Evolutionary conservation across 2,113 vertebrate species (phyloP), one percentile per base, ranked within the genome.

Genomic region (Trochalopteron elliotii): DNA sequence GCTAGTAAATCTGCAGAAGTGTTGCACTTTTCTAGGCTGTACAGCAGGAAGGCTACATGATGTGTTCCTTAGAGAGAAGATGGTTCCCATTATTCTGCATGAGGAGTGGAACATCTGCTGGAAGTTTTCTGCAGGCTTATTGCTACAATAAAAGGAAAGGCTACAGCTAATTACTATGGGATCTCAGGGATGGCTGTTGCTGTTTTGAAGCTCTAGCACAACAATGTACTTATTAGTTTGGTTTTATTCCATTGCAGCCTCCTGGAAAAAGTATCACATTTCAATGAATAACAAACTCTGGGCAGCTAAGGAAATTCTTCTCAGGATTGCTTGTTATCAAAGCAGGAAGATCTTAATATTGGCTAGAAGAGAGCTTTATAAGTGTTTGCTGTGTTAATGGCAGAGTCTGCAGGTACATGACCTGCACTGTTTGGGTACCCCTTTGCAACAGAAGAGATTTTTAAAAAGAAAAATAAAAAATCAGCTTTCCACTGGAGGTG

Each of bases 71-170:
- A 68, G 65, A 65, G 44, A 59, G 47, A 31, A 89, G 52, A 67
- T 27, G 15, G 24, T 72, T 94, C 57, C 50, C 24, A n/a, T 90
- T 90, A 56, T 83, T 85, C 50, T 90, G 49, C 33, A 19, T 42
- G 65, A 92, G 52, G 60, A 95, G 20, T 47, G 52, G 76, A 96
- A 88, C 75, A 86, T 70, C 82, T 95, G 75, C 79, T 91, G n/a
- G 37, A 83, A 77, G 57, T 30, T 87, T 87, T 89, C 59, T 92
- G 60, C 40, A 80, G 71, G 39, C 56, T 79, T 91, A 89, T 74
- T 87, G 57, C 87, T 65, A 47, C 47, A 76, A 53, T 83, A 83
- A 31, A 92, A 77, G 61, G 19, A 74, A 87, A 91, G 53, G 53
- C 90, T 90, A 40, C 71, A 69, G 63, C 89, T 94, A 88, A 94